Base-by-base conservation (phyloP, 2,797 vertebrate genomes). In the Sibirionetta formosa region DNA sequence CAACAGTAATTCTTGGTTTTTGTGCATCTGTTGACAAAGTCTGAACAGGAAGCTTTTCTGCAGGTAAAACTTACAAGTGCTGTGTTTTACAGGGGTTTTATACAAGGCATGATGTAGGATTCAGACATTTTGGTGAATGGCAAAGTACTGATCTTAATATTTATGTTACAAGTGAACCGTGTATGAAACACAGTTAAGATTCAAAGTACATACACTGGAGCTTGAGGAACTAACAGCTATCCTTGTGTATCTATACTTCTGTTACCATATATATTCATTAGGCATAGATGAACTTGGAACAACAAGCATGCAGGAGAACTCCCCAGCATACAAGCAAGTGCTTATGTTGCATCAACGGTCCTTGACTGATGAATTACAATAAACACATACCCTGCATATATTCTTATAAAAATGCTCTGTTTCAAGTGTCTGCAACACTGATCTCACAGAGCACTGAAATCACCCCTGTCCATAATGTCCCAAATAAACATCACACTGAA, bases 1-100 rank as follows among this genome's bases (percentile, higher is more conserved):
- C 97, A 97, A 96, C 94, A 97, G 84, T 73, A 96, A 93, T 96
- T 96, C 94, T 88, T 94, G 87, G 1, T 5, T 68, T 95, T 92
- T 11, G 3, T 73, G 90, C 70, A 58, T 85, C 86, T 86, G 78
- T 90, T 95, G 91, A 93, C 83, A 73, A 94, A 90, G 71, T 33
- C 93, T 90, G 91, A 90, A 69, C 26, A 82, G 83, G 68, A 92
- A 82, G 77, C n/a, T 80, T 88, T 91, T 53, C 50, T 77, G 48
- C 82, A 96, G 88, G 92, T 96, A 82, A 88, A 79, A 57, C 14
- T 31, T 83, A 65, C 10, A 92, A 94, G 68, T 33, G 24, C 60
- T 82, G 27, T 46, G 33, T 58, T 38, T 5, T 51, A 38, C 35
- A 36, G 27, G 22, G 38, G 15, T 35, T 66, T 73, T 53, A 50